Evolutionary conservation across 2,113 vertebrate species (phyloP), one percentile per base, ranked within the genome.

Genomic region (Pavo muticus): DNA sequence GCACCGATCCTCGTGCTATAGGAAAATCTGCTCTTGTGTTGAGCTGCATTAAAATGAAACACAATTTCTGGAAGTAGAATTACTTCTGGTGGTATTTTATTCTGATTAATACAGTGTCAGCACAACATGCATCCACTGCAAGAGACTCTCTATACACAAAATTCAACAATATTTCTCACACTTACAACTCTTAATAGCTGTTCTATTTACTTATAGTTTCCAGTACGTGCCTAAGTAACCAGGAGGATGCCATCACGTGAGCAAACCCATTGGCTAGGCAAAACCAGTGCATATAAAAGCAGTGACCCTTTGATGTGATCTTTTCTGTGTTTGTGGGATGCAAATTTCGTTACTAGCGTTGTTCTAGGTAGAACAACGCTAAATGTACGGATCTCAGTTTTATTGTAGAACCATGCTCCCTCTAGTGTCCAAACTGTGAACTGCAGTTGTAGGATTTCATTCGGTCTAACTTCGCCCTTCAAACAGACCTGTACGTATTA

Each of bases 1-100:
- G 71, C 60, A 57, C 12, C 0, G 0, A 17, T 37, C 14, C 11
- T 64, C 57, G 47, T 5, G 1, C 24, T 65, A 30, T 2, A 52
- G 61, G 44, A 39, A 64, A 57, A 14, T 32, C 11, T 29, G 12
- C 14, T 71, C 25, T 50, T 57, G 14, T 11, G 6, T 0, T 81
- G 60, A 74, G 35, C 40, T 77, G 35, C 35, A 32, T 27, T 71
- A 72, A 60, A 45, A 73, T 16, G 17, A 59, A 86, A 76, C 0
- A 44, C 32, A 57, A 84, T 57, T n/a, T 60, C 47, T 1, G 6
- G 4, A 73, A 69, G 37, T 39, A 27, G 23, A 30, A 32, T 47
- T 47, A 73, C 5, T 21, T 70, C 6, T 24, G 10, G n/a, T 14
- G 2, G 2, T 80, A 27, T 68, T 80, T 71, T 30, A 18, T 71